Conservation (phyloP, 2,113 vertebrate species). For the Falco punctatus region DNA sequence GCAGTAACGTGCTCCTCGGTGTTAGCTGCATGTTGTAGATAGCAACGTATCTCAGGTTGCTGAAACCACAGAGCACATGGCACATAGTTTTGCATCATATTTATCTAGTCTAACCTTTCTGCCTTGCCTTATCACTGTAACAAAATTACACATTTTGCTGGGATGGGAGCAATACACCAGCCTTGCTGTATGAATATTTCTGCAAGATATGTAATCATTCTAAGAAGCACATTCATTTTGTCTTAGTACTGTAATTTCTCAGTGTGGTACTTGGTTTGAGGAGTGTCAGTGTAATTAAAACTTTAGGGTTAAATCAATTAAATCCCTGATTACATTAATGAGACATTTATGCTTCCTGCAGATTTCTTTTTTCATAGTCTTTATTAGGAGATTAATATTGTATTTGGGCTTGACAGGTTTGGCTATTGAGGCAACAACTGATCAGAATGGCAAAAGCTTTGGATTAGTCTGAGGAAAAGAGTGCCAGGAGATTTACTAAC, state of each 20-base stretch:
- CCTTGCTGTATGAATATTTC: background rate
- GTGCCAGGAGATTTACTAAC: background rate
- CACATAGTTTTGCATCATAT: background rate
- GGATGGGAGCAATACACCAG: background rate
- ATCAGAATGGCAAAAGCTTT: background rate
- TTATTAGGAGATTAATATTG: background rate
- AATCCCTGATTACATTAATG: background rate
- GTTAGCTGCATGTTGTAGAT: background rate
- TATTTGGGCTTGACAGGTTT: background rate
- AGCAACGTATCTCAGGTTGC: background rate
- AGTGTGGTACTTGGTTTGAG: background rate
- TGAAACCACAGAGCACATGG: background rate
- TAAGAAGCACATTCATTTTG: background rate
- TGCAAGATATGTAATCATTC: background rate
- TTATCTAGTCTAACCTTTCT: background rate
- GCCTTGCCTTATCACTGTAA: background rate
- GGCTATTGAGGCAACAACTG: background rate
- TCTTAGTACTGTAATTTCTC: background rate
- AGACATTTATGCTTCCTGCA: background rate
- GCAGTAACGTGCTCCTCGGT: background rate
- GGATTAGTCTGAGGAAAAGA: background rate
- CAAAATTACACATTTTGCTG: background rate
- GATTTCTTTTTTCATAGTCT: background rate
- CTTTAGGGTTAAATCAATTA: background rate
- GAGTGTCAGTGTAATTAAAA: background rate